Evolutionary conservation across 2,113 vertebrate genomes (phyloP), one percentile per base, ranked within the genome.

Genomic region (Zosterops pallidus): DNA sequence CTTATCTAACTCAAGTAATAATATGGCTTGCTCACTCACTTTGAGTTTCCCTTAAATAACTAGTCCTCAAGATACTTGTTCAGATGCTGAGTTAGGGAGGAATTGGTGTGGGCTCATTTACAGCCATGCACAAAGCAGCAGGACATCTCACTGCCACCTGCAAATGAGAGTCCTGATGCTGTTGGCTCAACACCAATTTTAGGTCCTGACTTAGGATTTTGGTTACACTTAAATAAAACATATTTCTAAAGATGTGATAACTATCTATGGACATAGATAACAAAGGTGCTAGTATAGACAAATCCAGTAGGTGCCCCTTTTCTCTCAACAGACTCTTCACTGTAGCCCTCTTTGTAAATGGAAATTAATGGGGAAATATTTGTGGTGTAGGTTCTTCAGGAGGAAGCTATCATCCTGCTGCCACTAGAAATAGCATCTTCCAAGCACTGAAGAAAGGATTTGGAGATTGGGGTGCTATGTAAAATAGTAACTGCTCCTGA

Each of bases 141-240:
- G 28, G 18, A 53, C 14, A 26, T 33, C 42, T 89, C 44, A 29
- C 13, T 83, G 46, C 52, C 3, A 5, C 8, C 28, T 23, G 17
- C 26, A 47, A n/a, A 49, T 0, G 1, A 23, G 11, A 41, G 14
- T 75, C 1, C 0, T 28, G 24, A 15, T 76, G 25, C 57, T 3
- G 0, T 90, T 90, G 37, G 9, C 31, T 78, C 35, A 84, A 50
- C 7, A 22, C 4, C 11, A 17, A 21, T 29, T 79, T 74, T 59
- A 84, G 17, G 11, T 76, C 75, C 37, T 72, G 37, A 47, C 3
- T 64, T 57, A 42, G 26, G 37, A 55, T 90, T 88, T 90, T 5
- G 9, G 29, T 88, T 83, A 22, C 50, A 16, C 17, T 69, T 80
- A 44, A 92, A 22, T 55, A 78, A 33, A 49, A 46, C 1, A 1